Conservation (phyloP, 2,113 vertebrate genomes). For the Phocoena sinus region DNA sequence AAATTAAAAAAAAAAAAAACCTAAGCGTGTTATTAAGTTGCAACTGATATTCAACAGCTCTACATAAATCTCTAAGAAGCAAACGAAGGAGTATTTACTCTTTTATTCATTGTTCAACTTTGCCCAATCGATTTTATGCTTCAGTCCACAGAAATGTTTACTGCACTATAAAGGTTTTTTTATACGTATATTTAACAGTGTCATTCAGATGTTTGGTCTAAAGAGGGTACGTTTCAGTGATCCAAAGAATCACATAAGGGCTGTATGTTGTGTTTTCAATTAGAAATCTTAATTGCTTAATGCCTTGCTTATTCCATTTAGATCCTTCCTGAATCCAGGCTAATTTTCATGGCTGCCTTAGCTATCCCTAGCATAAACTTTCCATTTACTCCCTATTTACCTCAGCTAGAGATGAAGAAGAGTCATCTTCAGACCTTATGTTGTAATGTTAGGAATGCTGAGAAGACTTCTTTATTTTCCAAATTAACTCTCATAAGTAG, state of each 20-base stretch:
- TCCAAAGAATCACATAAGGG: background rate
- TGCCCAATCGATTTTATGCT: background rate
- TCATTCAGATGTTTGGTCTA: background rate
- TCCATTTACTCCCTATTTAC: slow-evolving; percentile 16
- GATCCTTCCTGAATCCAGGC: background rate
- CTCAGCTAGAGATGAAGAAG: background rate
- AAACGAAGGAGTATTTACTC: background rate
- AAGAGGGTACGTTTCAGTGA: background rate
- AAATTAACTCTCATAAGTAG: background rate
- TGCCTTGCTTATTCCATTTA: background rate
- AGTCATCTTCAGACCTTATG: background rate
- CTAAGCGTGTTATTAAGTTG: slow-evolving; percentile 1
- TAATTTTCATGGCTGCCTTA: slow-evolving; percentile 20
- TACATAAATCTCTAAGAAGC: slow-evolving; percentile 22
- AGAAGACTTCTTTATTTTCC: background rate
- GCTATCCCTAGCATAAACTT: background rate
- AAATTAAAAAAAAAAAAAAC: background rate
- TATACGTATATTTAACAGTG: background rate
- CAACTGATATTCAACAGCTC: slow-evolving; percentile 4
- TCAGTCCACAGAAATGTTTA: background rate
- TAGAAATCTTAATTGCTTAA: slow-evolving; percentile 19
- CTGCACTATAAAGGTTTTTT: background rate
- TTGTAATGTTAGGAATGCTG: background rate
- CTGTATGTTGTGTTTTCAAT: background rate
- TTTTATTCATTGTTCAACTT: background rate